Evolutionary conservation across 2,113 vertebrate genomes (phyloP).

Genomic region (Carassius auratus): DNA sequence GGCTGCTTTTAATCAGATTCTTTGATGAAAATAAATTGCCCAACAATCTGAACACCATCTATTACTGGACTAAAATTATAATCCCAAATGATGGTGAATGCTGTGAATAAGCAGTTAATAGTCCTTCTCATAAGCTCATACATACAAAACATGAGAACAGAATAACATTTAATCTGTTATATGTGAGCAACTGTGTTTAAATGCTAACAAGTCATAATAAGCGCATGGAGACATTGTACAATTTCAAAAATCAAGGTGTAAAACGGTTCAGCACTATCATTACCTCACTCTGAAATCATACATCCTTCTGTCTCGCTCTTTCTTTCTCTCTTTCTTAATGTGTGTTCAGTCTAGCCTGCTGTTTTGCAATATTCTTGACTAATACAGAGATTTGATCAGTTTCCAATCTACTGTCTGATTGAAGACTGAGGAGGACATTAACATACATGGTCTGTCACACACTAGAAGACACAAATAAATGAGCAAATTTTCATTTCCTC

Average conservation of each 20-base stretch:
- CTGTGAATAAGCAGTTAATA: slow-evolving; percentile 5
- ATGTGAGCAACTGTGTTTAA: background rate
- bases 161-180: background rate
- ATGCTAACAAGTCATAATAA: slow-evolving; percentile 21
- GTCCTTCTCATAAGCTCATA: background rate
- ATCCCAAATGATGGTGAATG: background rate
- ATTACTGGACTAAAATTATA: background rate
- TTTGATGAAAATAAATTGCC: background rate
- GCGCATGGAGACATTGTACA: background rate
- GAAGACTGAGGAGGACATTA: slow-evolving; percentile 51
- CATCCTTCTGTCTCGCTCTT: background rate
- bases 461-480: slow-evolving; percentile 57
- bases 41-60: background rate
- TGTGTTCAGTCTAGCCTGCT: background rate
- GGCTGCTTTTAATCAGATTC: background rate
- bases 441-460: slow-evolving; percentile 55
- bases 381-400: slow-evolving; percentile 23
- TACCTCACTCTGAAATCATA: slow-evolving; percentile 14
- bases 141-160: background rate
- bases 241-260: slow-evolving; percentile 12
- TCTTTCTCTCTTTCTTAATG: background rate
- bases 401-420: slow-evolving; percentile 44
- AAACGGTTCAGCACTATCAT: background rate
- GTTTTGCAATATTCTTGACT: slow-evolving; percentile 32
- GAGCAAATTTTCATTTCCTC: slow-evolving; percentile 59